Evolutionary conservation across 2,797 vertebrate genomes (phyloP).

Genomic region (Pterois miles): DNA sequence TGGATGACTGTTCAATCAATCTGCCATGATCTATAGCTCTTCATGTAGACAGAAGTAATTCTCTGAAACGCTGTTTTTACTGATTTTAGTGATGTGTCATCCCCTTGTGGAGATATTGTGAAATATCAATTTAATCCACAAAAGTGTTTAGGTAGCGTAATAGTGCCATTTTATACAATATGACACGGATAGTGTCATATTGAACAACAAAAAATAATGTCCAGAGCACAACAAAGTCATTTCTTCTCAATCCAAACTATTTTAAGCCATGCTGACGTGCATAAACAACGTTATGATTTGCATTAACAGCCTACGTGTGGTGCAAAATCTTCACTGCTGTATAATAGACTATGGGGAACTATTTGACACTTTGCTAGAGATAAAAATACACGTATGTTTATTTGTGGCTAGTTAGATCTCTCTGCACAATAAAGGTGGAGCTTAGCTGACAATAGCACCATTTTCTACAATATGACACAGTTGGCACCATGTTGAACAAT

Average conservation of each 20-base stretch:
- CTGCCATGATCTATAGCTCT: too few species aligned
- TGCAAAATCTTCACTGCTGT: not conserved
- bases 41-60: too few species aligned
- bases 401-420: not conserved
- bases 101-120: too few species aligned
- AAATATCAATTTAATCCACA: too few species aligned
- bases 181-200: not conserved
- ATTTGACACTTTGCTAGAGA: not conserved
- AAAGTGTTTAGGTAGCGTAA: too few species aligned
- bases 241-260: accelerated
- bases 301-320: not conserved
- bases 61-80: too few species aligned
- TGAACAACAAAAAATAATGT: not conserved
- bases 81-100: too few species aligned
- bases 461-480: too few species aligned
- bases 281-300: not conserved
- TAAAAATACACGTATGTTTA: not conserved
- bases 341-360: too few species aligned
- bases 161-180: not conserved
- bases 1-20: too few species aligned
- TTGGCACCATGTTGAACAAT: too few species aligned
- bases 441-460: too few species aligned
- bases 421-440: accelerated
- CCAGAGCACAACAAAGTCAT: not conserved
- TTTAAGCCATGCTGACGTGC: not conserved